Percentiles rank a stretch among this genome's conserved stretches.
These are phyloP conservation scores for Premnoplex brunnescens DNA, from an alignment of 2,797 vertebrate species.

Conservation along the genomic window DNA sequence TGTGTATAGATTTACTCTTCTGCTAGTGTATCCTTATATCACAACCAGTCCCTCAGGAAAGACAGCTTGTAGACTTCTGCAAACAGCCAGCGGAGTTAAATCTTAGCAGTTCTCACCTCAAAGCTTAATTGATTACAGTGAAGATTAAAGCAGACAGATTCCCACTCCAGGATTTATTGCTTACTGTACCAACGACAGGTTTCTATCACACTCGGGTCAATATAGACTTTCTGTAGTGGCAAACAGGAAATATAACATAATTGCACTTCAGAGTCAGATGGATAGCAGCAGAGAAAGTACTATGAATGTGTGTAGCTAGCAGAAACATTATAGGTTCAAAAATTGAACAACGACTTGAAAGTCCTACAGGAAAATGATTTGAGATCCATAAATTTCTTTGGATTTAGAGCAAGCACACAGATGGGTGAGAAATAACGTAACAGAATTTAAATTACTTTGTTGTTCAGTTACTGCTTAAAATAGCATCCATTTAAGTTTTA, in stretches of 20 bases:
- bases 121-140: conserved; percentile 56
- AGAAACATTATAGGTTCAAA: neutral
- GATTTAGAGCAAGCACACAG: neutral
- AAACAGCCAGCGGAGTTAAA: neutral
- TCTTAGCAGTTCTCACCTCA: neutral
- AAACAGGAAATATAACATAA: conserved; percentile 52
- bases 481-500: conserved; percentile 5
- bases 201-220: conserved; percentile 35
- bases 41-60: neutral
- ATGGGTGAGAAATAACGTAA: neutral
- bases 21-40: neutral
- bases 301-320: neutral
- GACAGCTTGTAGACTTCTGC: neutral
- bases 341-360: neutral
- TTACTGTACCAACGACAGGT: conserved; percentile 20
- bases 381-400: neutral
- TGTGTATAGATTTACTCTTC: neutral
- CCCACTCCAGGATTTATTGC: conserved; percentile 42
- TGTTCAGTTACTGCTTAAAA: neutral
- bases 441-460: neutral
- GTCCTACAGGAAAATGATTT: neutral
- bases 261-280: conserved; percentile 24
- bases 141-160: conserved; percentile 56
- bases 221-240: conserved; percentile 33
- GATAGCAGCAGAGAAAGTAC: neutral